A percentile compares a stretch with the other conserved stretches of the same genome.
Conservation (phyloP, 2,113 vertebrate species). For the Amblyopsis rosae region DNA sequence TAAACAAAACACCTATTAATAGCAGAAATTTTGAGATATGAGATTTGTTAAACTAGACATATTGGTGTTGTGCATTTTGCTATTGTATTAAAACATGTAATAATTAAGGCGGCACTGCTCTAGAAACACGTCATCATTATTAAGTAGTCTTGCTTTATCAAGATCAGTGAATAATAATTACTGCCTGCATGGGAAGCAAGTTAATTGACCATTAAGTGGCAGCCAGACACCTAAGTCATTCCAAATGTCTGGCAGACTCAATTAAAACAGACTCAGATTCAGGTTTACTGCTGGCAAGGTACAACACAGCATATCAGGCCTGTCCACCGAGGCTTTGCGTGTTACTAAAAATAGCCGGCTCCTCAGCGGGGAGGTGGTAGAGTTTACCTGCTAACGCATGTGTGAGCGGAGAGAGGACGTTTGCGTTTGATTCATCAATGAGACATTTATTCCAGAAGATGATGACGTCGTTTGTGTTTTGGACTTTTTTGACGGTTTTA, state of each 20-base stretch:
- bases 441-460: slow-evolving; percentile 47
- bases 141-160: too few species aligned
- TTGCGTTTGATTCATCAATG: slow-evolving; percentile 22
- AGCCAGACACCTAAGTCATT: not conserved
- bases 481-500: slow-evolving; percentile 9
- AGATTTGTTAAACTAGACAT: too few species aligned
- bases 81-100: too few species aligned
- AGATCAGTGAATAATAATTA: too few species aligned
- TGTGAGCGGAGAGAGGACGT: slow-evolving; percentile 5
- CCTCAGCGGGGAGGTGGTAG: slow-evolving; percentile 19
- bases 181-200: not conserved
- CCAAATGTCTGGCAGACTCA: not conserved
- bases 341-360: slow-evolving; percentile 28
- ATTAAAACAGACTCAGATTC: not conserved
- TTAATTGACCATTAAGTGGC: not conserved
- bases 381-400: slow-evolving; percentile 20
- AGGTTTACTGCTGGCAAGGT: not conserved
- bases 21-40: too few species aligned
- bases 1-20: too few species aligned
- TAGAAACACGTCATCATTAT: too few species aligned
- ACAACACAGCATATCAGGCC: slow-evolving; percentile 8
- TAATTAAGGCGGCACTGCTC: too few species aligned
- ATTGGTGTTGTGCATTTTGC: too few species aligned
- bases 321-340: not conserved
- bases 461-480: slow-evolving; percentile 42